Evolutionary conservation across 2,113 vertebrate species (phyloP), one percentile per base, ranked within the genome.

Genomic region (Rhinoderma darwinii): DNA sequence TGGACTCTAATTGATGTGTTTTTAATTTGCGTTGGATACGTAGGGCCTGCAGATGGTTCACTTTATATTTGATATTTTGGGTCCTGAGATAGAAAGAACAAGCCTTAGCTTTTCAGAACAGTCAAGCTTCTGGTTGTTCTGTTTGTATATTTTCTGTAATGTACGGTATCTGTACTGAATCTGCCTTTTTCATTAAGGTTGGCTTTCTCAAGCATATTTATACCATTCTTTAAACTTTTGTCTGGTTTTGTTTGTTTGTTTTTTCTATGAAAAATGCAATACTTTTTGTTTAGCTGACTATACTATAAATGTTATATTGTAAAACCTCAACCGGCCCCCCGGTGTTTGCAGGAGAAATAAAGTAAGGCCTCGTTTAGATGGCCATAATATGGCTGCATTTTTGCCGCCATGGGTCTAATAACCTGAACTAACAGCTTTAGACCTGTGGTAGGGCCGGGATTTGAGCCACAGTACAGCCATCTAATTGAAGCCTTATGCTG

Each of bases 1-100:
- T 99, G 98, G 98, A 99, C 98, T 0, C 90, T 99, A 2, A 97
- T 99, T 25, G 98, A 99, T 0, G 98, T 99, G 84, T 92, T 99
- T 0, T 93, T 99, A 0, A 99, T 99, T 14, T 97, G 96, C 0
- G 97, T 99, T 4, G 98, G 98, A 88, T 99, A 99, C 1, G 97
- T 99, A 82, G 98, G 98, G 3, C 98, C 98, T 0, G 98, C 97
- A 0, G 98, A 99, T 5, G 98, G 98, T 76, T 99, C 98, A 0
- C 95, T 99, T 17, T 99, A 99, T 92, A 99, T 99, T 89, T 99
- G 94, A 95, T 50, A 27, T 20, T 11, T 37, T 44, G 22, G 61
- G 83, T 83, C 88, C 88, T 3, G 74, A 88, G 2, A 61, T n/a
- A 7, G 77, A 41, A 39, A 81, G 80, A 43, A 73, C 70, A 75